These are phyloP conservation scores for Acanthoscelides obtectus DNA, from an alignment of 2,888 invertebrate genomes.

Conservation along the genomic window DNA sequence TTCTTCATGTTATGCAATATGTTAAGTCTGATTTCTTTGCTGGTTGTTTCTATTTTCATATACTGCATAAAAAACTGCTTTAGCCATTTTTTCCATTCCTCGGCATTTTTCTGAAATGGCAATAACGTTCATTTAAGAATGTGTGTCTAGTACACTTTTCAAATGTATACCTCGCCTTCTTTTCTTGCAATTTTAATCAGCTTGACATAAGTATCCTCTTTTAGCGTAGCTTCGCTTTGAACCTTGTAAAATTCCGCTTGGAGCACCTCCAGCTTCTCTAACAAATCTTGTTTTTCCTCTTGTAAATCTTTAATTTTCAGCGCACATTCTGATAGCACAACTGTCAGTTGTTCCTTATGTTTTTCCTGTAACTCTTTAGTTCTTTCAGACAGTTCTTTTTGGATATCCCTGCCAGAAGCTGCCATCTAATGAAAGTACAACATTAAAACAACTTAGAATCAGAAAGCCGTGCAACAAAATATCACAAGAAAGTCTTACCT, in stretches of 20 bases:
- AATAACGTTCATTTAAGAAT: too few relatives aligned
- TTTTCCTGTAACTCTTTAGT: slow-evolving; percentile 30
- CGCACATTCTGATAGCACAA: slow-evolving; percentile 31
- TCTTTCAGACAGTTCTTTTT: slow-evolving; percentile 28
- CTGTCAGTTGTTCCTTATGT: slow-evolving; percentile 30
- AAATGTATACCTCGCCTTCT: slow-evolving; percentile 20
- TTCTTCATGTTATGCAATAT: slow-evolving; percentile 23
- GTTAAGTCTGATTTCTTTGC: slow-evolving; percentile 24
- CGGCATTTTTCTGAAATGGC: slow-evolving; percentile 22
- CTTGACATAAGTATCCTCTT: slow-evolving; percentile 20
- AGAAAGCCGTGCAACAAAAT: slow-evolving; percentile 1
- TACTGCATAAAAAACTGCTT: slow-evolving; percentile 25
- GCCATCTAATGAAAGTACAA: not conserved
- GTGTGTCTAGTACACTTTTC: too few relatives aligned
- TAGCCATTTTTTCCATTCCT: slow-evolving; percentile 26
- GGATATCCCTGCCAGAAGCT: slow-evolving; percentile 12
- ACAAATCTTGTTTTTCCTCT: slow-evolving; percentile 25
- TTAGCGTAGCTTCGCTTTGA: slow-evolving; percentile 12
- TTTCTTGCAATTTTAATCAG: slow-evolving; percentile 19
- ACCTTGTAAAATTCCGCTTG: slow-evolving; percentile 22
- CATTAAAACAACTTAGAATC: not conserved
- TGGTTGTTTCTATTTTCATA: slow-evolving; percentile 27
- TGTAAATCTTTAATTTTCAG: slow-evolving; percentile 29
- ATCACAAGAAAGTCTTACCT: slow-evolving; percentile 7
- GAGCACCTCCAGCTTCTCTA: slow-evolving; percentile 17